Conservation (phyloP, 2,888 invertebrate species). For the Acleris literana region DNA sequence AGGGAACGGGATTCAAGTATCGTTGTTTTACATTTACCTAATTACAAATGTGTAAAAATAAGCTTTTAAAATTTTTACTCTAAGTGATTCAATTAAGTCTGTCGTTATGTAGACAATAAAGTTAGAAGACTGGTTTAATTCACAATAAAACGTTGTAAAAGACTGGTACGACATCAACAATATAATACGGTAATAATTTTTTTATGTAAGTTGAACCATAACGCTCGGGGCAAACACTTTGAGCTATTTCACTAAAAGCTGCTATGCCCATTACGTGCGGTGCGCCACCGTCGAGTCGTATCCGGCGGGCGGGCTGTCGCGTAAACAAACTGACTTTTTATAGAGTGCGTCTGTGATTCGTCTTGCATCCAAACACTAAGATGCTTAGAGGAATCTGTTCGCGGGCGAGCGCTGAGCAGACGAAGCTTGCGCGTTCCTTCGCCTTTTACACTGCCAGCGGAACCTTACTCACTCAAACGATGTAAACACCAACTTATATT, state of each 20-base stretch:
- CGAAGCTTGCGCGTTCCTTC: slow-evolving; percentile 11
- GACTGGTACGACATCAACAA: slow-evolving; percentile 13
- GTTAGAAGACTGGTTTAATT: slow-evolving; percentile 3
- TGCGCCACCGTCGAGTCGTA: slow-evolving; percentile 62
- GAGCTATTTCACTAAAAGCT: slow-evolving; percentile 43
- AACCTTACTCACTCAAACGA: slow-evolving; percentile 23
- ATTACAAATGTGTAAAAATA: neutral
- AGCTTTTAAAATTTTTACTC: neutral
- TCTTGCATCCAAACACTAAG: slow-evolving; percentile 49
- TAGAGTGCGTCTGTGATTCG: slow-evolving; percentile 71
- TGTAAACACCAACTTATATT: slow-evolving; percentile 14
- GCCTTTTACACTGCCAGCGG: slow-evolving; percentile 11
- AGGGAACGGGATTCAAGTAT: slow-evolving; percentile 40
- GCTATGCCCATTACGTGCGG: slow-evolving; percentile 64
- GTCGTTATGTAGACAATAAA: slow-evolving; percentile 7
- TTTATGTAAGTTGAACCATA: slow-evolving; percentile 32
- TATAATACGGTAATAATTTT: slow-evolving; percentile 25
- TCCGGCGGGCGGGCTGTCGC: slow-evolving; percentile 59
- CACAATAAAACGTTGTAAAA: slow-evolving; percentile 2
- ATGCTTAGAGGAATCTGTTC: slow-evolving; percentile 28
- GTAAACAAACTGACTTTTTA: slow-evolving; percentile 79
- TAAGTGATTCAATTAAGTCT: neutral
- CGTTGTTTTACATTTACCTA: neutral
- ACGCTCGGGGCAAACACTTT: slow-evolving; percentile 43
- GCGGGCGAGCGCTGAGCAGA: slow-evolving; percentile 1